These are phyloP conservation scores for crab-eating macaque (Macaca fascicularis) DNA, from an alignment of 2,113 vertebrate genomes.

Conservation along the genomic window DNA sequence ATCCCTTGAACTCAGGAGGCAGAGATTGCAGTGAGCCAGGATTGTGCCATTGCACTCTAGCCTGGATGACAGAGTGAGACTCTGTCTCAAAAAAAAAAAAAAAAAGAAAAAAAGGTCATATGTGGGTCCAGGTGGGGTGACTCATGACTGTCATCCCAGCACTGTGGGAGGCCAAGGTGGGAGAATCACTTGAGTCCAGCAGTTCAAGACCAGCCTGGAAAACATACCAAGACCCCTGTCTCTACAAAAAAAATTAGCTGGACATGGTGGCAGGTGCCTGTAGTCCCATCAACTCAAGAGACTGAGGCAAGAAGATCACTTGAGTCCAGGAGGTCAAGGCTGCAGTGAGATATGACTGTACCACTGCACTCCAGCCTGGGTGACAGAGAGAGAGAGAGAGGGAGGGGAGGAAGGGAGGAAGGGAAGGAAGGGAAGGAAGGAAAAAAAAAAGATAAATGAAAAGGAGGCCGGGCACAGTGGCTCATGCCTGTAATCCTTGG, in stretches of 20 bases:
- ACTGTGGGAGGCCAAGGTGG: background rate
- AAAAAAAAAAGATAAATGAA: background rate
- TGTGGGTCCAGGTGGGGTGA: no score
- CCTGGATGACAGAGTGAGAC: no score
- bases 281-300: background rate
- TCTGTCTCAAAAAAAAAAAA: no score
- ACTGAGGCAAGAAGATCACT: background rate
- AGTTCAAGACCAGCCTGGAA: background rate
- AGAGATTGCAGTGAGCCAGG: no score
- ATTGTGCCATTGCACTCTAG: no score
- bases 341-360: background rate
- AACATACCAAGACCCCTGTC: background rate
- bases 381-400: background rate
- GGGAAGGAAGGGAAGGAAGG: no score
- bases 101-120: no score
- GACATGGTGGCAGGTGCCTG: background rate
- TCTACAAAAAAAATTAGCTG: background rate
- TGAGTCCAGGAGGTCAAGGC: background rate
- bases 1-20: no score
- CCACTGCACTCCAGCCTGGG: background rate
- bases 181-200: background rate
- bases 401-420: no score
- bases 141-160: background rate
- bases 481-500: no score
- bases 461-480: background rate